Evolutionary conservation across 2,113 vertebrate species (phyloP), one percentile per base, ranked within the genome.

Genomic region (Pyrgilauda ruficollis): DNA sequence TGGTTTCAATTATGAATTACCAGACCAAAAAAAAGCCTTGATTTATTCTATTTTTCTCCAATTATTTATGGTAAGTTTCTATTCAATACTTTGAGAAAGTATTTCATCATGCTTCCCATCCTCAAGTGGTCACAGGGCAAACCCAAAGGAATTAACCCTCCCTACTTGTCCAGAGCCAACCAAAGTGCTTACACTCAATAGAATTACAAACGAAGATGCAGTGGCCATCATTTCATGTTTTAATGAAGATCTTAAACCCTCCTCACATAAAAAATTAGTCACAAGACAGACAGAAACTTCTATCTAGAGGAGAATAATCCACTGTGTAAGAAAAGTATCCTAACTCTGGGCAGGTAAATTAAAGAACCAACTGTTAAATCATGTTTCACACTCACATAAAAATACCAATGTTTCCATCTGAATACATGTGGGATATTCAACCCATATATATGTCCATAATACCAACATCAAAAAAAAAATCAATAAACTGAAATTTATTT

Each of bases 1-100:
- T 99, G 99, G 98, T 99, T 99, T 98, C 98, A 99, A 99, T 99
- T 99, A 99, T 88, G 98, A 98, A 97, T 97, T 97, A 98, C 97
- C 97, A 97, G 95, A 98, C 98, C 95, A 97, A 96, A 90, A 91
- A 94, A 33, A 41, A 41, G 91, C 94, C 96, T 98, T 98, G 98
- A 99, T 99, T 99, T 99, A 99, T 99, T 98, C 98, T 98, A 97
- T 98, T 98, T 98, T 97, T 95, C 97, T 98, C 96, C 98, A 98
- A 98, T 98, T 98, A 98, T 98, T 98, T 98, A 98, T 97, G 97
- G 98, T 98, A 97, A 98, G 97, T 98, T 98, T 98, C 98, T 97
- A 98, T 95, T 90, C 97, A 98, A 98, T 98, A 97, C 97, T 98
- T 98, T 97, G 96, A 98, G 98, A 98, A 98, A 98, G 97, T 98